Evolutionary conservation across 1,140 invertebrate genomes (phyloP).

Genomic region (Hyphantria cunea): DNA sequence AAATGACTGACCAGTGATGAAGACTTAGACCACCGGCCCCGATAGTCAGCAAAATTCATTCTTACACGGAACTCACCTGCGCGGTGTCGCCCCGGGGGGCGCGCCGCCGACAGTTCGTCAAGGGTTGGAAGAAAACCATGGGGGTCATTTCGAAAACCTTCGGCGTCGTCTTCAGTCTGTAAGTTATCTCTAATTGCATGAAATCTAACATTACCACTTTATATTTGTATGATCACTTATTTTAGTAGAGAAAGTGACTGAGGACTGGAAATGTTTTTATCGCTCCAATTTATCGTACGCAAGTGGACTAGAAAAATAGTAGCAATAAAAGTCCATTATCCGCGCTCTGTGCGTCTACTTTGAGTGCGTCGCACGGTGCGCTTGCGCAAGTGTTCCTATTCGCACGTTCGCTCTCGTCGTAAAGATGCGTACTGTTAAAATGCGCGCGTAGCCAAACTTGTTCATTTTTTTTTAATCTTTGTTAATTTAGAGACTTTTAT

Average conservation of each 20-base stretch:
- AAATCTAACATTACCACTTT: neutral
- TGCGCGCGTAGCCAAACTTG: slow-evolving; percentile 21
- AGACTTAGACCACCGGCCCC: slow-evolving; percentile 36
- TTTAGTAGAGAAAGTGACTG: slow-evolving; percentile 7
- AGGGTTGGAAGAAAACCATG: slow-evolving; percentile 83
- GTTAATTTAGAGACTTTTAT: too few relatives aligned
- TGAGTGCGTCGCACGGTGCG: slow-evolving; percentile 15
- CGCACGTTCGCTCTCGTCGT: slow-evolving; percentile 45
- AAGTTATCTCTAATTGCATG: slow-evolving; percentile 67
- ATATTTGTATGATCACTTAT: neutral
- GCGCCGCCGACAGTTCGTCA: slow-evolving; percentile 76
- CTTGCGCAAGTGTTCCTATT: slow-evolving; percentile 69
- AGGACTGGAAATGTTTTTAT: slow-evolving; percentile 35
- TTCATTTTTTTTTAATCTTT: too few relatives aligned
- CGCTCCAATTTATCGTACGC: slow-evolving; percentile 48
- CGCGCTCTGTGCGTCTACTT: slow-evolving; percentile 13
- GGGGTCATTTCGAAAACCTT: slow-evolving; percentile 87
- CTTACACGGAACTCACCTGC: slow-evolving; percentile 66
- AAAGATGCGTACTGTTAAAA: slow-evolving; percentile 22
- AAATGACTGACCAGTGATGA: slow-evolving; percentile 57
- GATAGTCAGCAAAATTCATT: slow-evolving; percentile 68
- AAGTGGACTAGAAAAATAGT: slow-evolving; percentile 29
- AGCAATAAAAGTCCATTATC: slow-evolving; percentile 52
- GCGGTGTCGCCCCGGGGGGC: slow-evolving; percentile 66
- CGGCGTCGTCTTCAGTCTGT: slow-evolving; percentile 88